Base-by-base conservation (phyloP, 2,888 invertebrate genomes). In the Herminia tarsipennalis region DNA sequence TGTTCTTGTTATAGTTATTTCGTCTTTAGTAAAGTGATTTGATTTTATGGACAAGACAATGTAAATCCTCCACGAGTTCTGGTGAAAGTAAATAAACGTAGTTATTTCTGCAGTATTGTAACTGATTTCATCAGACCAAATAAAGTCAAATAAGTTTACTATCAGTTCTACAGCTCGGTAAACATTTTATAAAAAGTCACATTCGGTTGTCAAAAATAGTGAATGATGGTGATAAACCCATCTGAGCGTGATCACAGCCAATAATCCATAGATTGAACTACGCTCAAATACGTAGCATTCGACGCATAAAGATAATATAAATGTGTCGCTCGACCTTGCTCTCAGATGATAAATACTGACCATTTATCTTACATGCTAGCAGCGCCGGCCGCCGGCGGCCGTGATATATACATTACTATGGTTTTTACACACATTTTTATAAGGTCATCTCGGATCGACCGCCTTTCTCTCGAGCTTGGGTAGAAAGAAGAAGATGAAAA, bases 401-500 rank as follows among this genome's bases (percentile, higher is more conserved):
- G 22, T 42, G 24, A 32, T 14, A 39, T 45, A 43, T 42, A 42
- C 39, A 39, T 43, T 46, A 29, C 21, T 46, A 30, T 46, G 33
- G 27, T 40, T 50, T 49, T 54, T 50, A 50, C 12, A 37, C 21
- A 21, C 46, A 37, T 50, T 50, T 40, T 40, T 54, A 33, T 46
- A 25, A 39, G 45, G 18, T 33, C 29, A 29, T 25, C 17, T 14
- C 8, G 9, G 21, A 34, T 24, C 29, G 34, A 28, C 18, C 16
- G 28, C 12, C 17, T 34, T 34, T 34, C 27, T 28, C 3, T n/a
- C 21, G 16, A 8, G 5, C 20, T 14, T 21, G 16, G 6, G 18
- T 33, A 17, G 17, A 32, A 16, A n/a, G n/a, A n/a, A n/a, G n/a
- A n/a, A n/a, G n/a, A n/a, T n/a, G n/a, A n/a, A n/a, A n/a, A n/a